Conservation (phyloP, 35 echinoderm and acorn worm species). For the Patiria miniata region DNA sequence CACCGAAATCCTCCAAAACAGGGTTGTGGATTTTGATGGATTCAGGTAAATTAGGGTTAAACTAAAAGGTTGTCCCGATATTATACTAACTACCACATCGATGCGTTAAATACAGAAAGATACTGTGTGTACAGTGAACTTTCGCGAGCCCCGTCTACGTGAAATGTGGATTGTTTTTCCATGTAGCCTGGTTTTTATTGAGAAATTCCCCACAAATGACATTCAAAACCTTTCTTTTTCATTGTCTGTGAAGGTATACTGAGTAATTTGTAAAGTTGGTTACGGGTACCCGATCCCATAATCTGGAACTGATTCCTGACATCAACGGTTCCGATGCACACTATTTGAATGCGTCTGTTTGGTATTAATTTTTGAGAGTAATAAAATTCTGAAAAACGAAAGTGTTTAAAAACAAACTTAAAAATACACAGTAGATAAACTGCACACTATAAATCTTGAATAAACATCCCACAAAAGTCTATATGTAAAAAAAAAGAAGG, state of each 20-base stretch:
- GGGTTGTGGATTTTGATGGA: too few relatives aligned
- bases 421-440: neutral
- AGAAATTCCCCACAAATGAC: neutral
- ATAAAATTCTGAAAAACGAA: neutral
- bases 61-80: too few relatives aligned
- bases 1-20: too few relatives aligned
- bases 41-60: too few relatives aligned
- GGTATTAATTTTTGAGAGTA: neutral
- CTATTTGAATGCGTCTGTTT: neutral
- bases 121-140: neutral
- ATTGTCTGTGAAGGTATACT: too few relatives aligned
- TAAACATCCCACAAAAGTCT: neutral
- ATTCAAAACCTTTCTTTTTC: too few relatives aligned
- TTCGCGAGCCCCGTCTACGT: neutral
- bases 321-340: neutral
- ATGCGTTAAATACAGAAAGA: too few relatives aligned
- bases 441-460: neutral
- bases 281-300: too few relatives aligned
- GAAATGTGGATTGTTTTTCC: neutral
- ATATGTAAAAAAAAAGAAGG: neutral
- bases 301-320: too few relatives aligned
- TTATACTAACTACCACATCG: too few relatives aligned
- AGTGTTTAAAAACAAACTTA: neutral
- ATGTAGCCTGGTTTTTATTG: neutral
- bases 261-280: too few relatives aligned